A percentile compares a stretch with the other conserved stretches of the same genome.
Evolutionary conservation across 2,797 vertebrate genomes (phyloP).

Genomic region (Hyperoplus immaculatus): DNA sequence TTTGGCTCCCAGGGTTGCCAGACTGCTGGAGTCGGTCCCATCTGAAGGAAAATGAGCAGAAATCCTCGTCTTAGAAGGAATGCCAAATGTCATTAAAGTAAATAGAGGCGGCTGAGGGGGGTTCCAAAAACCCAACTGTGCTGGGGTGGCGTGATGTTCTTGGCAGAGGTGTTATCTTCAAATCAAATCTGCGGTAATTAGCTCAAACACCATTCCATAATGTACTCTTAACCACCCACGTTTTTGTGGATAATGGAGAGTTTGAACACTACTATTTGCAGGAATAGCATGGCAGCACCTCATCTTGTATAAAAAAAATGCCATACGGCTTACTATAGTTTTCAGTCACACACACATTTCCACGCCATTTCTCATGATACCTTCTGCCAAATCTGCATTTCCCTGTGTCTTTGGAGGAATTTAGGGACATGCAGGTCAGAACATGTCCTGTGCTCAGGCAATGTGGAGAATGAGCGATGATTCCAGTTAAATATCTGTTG

Average conservation of each 20-base stretch:
- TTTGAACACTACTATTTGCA: conserved; percentile 61
- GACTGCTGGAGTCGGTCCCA: conserved; percentile 76
- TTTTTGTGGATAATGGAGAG: conserved; percentile 61
- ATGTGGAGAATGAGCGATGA: conserved; percentile 53
- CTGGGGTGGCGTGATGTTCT: conserved; percentile 47
- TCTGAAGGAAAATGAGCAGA: conserved; percentile 71
- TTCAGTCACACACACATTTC: conserved; percentile 56
- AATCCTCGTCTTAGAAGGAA: conserved; percentile 60
- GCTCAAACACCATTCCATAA: conserved; percentile 41
- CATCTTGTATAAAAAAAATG: conserved; percentile 56
- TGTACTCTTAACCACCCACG: conserved; percentile 60
- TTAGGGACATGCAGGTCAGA: conserved; percentile 65
- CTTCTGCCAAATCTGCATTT: conserved; percentile 69
- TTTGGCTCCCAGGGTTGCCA: conserved; percentile 67
- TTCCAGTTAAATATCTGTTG: conserved; percentile 61
- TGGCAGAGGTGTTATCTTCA: conserved; percentile 58
- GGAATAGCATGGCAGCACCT: conserved; percentile 53
- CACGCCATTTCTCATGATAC: conserved; percentile 65
- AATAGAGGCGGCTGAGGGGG: conserved; percentile 62
- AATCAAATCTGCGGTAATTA: conserved; percentile 38
- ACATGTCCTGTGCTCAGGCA: conserved; percentile 40
- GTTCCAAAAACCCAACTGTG: conserved; percentile 65
- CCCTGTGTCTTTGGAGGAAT: conserved; percentile 58
- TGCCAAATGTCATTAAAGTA: conserved; percentile 76
- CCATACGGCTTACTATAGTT: conserved; percentile 55